These are phyloP conservation scores for Hymenopus coronatus DNA, from an alignment of 2,888 invertebrate genomes.

Conservation along the genomic window DNA sequence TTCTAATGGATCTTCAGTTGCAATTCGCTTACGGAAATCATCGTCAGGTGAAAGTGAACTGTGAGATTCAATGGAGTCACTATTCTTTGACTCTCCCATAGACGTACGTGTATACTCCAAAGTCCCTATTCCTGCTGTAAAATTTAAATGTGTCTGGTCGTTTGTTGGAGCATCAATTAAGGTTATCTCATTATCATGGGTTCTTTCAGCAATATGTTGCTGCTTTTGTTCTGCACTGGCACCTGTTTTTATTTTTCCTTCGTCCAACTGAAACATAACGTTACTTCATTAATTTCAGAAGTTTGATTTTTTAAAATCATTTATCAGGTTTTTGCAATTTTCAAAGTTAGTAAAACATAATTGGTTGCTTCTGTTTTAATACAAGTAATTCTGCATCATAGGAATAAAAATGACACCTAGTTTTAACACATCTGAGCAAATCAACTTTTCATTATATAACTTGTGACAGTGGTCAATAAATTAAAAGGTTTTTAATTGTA, in stretches of 20 bases:
- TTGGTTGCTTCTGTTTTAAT: no score
- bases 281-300: no score
- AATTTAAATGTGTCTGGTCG: conserved; percentile 1
- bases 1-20: conserved; percentile 2
- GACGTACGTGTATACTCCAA: not conserved
- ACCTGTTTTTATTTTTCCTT: not conserved
- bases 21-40: conserved; percentile 1
- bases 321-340: no score
- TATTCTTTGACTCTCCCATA: not conserved
- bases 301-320: no score
- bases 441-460: no score
- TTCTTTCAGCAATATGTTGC: not conserved
- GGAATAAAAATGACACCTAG: no score
- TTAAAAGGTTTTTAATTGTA: no score
- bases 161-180: not conserved
- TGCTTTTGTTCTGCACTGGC: not conserved
- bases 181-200: not conserved
- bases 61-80: not conserved
- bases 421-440: no score
- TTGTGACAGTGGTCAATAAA: no score
- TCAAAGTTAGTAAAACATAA: no score
- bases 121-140: not conserved
- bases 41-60: not conserved
- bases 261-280: not conserved
- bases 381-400: no score